A percentile compares a stretch with the other conserved stretches of the same genome.
These are phyloP conservation scores for Melanargia galathea DNA, from an alignment of 2,888 invertebrate genomes.

Conservation along the genomic window DNA sequence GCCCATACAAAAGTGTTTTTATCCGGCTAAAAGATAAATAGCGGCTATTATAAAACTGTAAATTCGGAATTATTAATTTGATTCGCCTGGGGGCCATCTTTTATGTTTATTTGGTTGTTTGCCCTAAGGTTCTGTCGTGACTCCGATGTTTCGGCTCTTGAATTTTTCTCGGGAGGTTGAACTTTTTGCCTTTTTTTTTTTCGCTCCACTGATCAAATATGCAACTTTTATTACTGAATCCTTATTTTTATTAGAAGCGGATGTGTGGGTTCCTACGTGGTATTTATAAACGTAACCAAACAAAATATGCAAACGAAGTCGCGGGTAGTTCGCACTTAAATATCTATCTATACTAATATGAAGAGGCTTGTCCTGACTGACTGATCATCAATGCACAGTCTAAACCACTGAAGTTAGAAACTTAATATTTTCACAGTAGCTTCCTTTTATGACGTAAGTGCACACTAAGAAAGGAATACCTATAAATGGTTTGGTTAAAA, in stretches of 20 bases:
- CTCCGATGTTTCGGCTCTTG: conserved; percentile 42
- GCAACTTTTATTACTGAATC: conserved; percentile 20
- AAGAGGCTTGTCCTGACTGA: no score
- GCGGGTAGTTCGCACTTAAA: no score
- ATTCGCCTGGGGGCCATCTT: conserved; percentile 51
- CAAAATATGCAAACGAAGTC: no score
- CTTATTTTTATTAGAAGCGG: neutral
- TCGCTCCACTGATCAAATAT: conserved; percentile 16
- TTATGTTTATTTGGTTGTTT: conserved; percentile 46
- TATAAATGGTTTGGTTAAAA: no score
- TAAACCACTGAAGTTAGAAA: no score
- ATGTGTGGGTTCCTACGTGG: neutral
- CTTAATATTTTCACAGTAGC: no score
- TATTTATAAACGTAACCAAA: no score
- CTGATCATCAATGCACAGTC: no score
- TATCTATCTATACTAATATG: no score
- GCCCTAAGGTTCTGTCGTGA: conserved; percentile 44
- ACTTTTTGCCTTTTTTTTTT: conserved; percentile 31
- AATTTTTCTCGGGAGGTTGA: conserved; percentile 44
- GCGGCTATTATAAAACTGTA: conserved; percentile 51
- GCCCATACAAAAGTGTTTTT: conserved; percentile 22
- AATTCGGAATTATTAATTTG: conserved; percentile 57
- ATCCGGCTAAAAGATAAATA: conserved; percentile 50
- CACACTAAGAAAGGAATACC: no score
- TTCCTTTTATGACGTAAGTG: no score